A percentile compares a stretch with the other conserved stretches of the same genome.
Conservation (phyloP, 2,888 invertebrate species). For the Argyresthia goedartella region DNA sequence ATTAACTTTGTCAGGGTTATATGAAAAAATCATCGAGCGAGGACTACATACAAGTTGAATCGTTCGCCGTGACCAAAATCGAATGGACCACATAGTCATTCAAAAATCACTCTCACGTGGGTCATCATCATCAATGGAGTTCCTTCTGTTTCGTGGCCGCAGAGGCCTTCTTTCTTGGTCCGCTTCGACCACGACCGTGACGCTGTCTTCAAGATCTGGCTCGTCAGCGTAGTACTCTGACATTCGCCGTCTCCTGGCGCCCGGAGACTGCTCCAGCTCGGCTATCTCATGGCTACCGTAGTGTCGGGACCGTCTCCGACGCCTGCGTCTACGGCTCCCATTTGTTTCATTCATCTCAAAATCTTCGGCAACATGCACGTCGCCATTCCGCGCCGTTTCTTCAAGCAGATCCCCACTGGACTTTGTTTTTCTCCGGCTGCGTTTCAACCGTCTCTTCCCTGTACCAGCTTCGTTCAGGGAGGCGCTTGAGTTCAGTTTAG, state of each 20-base stretch:
- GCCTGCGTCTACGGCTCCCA: slow-evolving; percentile 26
- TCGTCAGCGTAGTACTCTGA: slow-evolving; percentile 36
- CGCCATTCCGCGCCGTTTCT: slow-evolving; percentile 55
- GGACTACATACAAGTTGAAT: too few relatives aligned
- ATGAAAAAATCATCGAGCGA: too few relatives aligned
- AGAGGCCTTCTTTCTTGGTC: slow-evolving; percentile 37
- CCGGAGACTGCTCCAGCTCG: slow-evolving; percentile 55
- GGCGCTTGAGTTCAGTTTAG: slow-evolving; percentile 74
- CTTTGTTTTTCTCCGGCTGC: slow-evolving; percentile 60
- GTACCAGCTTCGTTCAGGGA: slow-evolving; percentile 62
- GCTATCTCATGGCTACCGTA: slow-evolving; percentile 61
- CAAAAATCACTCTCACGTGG: slow-evolving; percentile 59
- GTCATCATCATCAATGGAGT: slow-evolving; percentile 48
- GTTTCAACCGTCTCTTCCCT: slow-evolving; percentile 45
- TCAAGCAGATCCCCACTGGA: slow-evolving; percentile 63
- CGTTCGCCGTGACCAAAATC: too few relatives aligned
- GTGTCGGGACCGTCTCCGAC: slow-evolving; percentile 32
- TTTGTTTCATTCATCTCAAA: slow-evolving; percentile 36
- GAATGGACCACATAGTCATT: too few relatives aligned
- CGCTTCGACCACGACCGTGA: slow-evolving; percentile 44
- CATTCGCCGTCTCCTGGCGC: slow-evolving; percentile 48
- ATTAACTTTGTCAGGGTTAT: too few relatives aligned
- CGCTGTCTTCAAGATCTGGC: slow-evolving; percentile 20
- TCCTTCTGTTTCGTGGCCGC: slow-evolving; percentile 39
- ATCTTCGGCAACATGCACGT: slow-evolving; percentile 39